Base-by-base conservation (phyloP, 2,888 invertebrate species). In the Macrosoma leucophasiata region DNA sequence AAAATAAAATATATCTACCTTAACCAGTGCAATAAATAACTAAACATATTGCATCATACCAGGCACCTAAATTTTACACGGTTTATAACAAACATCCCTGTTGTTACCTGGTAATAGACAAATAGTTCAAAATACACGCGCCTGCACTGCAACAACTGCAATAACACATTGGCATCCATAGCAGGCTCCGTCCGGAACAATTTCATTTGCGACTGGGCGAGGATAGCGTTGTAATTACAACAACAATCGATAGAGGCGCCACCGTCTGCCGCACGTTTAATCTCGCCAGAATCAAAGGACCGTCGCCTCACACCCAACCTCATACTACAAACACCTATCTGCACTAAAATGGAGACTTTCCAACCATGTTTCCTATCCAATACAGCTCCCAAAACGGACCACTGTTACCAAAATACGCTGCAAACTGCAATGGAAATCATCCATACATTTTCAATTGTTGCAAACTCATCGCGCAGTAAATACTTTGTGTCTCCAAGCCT, bases 221-320 rank as follows among this genome's bases (percentile, higher is more conserved):
- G 76, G 56, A 84, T 77, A 79, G 78, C 78, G 79, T 71, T 74
- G 78, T 84, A 84, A 84, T 84, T 84, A 82, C 77, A 79, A 84
- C 84, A 84, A 84, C 84, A 84, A 84, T 85, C 84, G 84, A 84
- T 84, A 79, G 77, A 78, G 76, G 76, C 79, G 81, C 82, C 81
- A 79, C 84, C 82, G 84, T 82, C 82, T 77, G 82, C 78, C 76
- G 81, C 84, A 81, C 81, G 84, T 77, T 81, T 84, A 84, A 79
- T 78, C 81, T 84, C 81, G 74, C 75, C 71, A 70, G 75, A 84
- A 81, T 78, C 79, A 78, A 79, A 81, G 82, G 79, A 79, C 77
- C 71, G 73, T 71, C 76, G 72, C 78, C 77, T 75, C 78, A 77
- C 75, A 72, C 75, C 77, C 71, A 62, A 64, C 66, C 52, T 52